These are phyloP conservation scores for Papilio polytes DNA, from an alignment of 1,140 invertebrate genomes.

Conservation along the genomic window DNA sequence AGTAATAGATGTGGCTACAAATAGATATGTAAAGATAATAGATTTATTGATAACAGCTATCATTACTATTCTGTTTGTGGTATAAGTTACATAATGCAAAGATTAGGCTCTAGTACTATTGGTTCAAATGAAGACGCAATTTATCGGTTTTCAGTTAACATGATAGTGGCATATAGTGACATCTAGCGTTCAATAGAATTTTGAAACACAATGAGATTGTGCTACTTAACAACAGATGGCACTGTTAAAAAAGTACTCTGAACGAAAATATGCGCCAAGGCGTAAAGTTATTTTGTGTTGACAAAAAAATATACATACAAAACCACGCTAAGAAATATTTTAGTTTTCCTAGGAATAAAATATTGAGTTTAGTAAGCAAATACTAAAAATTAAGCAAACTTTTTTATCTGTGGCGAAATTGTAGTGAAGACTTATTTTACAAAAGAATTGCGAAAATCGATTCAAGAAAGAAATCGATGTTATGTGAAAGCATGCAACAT, in stretches of 20 bases:
- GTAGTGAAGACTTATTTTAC: not conserved
- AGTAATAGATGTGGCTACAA: not conserved
- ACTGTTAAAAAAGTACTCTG: not conserved
- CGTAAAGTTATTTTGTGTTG: not conserved
- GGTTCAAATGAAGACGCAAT: not conserved
- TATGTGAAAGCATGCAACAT: not conserved
- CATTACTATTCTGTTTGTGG: conserved; percentile 18
- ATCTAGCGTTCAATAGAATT: not conserved
- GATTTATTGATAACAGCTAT: not conserved
- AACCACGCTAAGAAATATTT: too few species aligned
- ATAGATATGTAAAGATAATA: not conserved
- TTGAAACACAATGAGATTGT: not conserved
- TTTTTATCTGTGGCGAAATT: not conserved
- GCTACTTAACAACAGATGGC: not conserved
- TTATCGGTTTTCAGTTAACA: not conserved
- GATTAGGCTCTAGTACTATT: not conserved
- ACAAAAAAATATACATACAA: too few species aligned
- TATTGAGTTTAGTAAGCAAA: not conserved
- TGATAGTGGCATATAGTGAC: not conserved
- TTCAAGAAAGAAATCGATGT: not conserved
- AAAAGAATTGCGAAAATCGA: not conserved
- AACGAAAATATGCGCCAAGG: too few species aligned
- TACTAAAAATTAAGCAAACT: not conserved
- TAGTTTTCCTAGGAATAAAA: too few species aligned
- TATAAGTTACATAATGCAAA: conserved; percentile 19